Evolutionary conservation across 2,113 vertebrate species (phyloP).

Genomic region (Myanophis thanlyinensis): DNA sequence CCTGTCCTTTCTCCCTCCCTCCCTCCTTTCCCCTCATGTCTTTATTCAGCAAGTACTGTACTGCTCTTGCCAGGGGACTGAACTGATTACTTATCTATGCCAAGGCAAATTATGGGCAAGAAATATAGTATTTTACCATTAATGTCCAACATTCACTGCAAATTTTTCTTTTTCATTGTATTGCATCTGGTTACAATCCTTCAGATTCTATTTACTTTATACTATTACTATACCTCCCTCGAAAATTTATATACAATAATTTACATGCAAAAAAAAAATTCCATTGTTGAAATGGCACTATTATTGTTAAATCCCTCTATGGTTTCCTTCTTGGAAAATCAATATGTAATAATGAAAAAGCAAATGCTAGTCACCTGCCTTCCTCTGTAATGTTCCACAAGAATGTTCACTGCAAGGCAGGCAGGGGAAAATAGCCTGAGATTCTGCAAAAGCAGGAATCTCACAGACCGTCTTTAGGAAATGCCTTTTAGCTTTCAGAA

Average conservation of each 20-base stretch:
- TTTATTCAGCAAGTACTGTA: neutral
- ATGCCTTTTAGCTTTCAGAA: neutral
- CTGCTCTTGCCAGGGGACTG: neutral
- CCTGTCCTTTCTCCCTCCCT: neutral
- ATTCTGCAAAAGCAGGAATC: neutral
- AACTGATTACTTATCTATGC: neutral
- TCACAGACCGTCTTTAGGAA: neutral
- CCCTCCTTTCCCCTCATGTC: no score
- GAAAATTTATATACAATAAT: neutral
- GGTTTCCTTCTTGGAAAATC: neutral
- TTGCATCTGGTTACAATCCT: neutral
- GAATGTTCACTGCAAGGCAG: neutral
- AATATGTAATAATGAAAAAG: neutral
- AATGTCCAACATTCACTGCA: neutral
- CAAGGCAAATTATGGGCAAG: neutral
- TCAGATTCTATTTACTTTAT: neutral
- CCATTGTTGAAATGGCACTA: neutral
- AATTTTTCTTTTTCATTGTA: neutral
- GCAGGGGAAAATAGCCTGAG: neutral
- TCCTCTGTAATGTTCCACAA: neutral
- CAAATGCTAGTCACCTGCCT: neutral
- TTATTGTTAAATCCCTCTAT: neutral
- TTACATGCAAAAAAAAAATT: neutral
- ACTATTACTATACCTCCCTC: neutral
- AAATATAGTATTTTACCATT: neutral